These are phyloP conservation scores for Dipus sagitta DNA, from an alignment of 2,797 vertebrate genomes.

Conservation along the genomic window DNA sequence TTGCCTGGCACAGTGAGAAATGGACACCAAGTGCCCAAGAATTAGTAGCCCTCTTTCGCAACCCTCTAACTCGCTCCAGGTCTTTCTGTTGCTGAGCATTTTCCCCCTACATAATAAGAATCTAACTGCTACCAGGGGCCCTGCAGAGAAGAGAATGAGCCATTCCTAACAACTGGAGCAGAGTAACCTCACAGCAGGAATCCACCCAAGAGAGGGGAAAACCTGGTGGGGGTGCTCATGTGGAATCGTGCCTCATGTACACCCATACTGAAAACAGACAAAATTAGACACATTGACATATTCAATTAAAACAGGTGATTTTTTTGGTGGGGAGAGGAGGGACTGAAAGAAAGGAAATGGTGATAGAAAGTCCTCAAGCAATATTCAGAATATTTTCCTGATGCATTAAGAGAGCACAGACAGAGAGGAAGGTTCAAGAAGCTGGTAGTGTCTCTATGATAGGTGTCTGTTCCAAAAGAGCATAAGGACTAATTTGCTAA, in stretches of 20 bases:
- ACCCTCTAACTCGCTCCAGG: fast-evolving
- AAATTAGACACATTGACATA: neutral
- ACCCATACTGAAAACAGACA: neutral
- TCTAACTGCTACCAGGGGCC: neutral
- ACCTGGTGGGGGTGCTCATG: neutral
- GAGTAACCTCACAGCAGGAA: neutral
- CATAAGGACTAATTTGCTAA: neutral
- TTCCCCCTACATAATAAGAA: neutral
- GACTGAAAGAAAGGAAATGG: neutral
- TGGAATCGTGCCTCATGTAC: neutral
- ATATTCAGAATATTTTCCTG: constrained; percentile 38
- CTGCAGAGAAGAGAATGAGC: neutral
- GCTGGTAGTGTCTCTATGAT: neutral
- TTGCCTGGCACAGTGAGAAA: neutral
- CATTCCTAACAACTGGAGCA: fast-evolving
- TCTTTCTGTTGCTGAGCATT: neutral
- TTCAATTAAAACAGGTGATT: neutral
- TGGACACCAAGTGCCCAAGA: fast-evolving
- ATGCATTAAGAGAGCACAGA: neutral
- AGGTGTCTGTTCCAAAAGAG: constrained; percentile 26
- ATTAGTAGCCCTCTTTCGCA: neutral
- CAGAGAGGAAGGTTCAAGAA: constrained; percentile 53
- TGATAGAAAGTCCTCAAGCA: neutral
- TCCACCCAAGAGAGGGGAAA: neutral
- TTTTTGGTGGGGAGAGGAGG: neutral